Base-by-base conservation (phyloP, 1,140 invertebrate species). In the Drosophila lacertosa region DNA sequence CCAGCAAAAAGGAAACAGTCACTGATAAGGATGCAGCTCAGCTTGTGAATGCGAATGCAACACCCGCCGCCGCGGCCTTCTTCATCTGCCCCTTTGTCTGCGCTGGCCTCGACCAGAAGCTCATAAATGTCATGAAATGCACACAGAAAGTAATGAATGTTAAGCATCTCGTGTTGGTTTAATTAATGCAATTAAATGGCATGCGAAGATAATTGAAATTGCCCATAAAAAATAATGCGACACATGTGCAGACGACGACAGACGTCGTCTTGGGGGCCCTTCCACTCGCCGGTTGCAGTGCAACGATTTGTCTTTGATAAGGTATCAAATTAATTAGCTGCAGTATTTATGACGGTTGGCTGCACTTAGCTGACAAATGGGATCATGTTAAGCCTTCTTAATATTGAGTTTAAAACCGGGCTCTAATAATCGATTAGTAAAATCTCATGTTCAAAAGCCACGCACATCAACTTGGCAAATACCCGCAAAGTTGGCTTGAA, bases 181-280 rank as follows among this genome's bases (percentile, higher is more conserved):
- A 72, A 72, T 72, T 72, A 72, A 72, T 72, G 64, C 69, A 72
- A 72, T 72, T 72, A 72, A 72, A 60, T 33, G 67, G 40, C 64
- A 16, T 24, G 55, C 20, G 33, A 13, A 35, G 15, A 72, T 60
- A 72, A 72, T 72, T 72, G 69, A 60, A 72, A 72, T 67, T 58
- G 35, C 33, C 39, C 63, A 72, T 67, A 39, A 53, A 72, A 72
- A 37, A 48, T 66, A 68, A 67, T 51, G 51, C 53, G 60, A 65
- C 37, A 57, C 48, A 47, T 44, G 37, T 37, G 53, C 59, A 40
- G 33, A 4, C 33, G 44, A 5, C 11, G 18, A 18, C 4, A 51
- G 44, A 9, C 6, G 2, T 2, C 11, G 22, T 51, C 48, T 35
- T 51, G 29, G 29, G 18, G 15, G 10, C 4, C 45, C 9, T 16